A percentile compares a stretch with the other conserved stretches of the same genome.
These are phyloP conservation scores for Delichon dasypus DNA, from an alignment of 2,797 vertebrate genomes.

Conservation along the genomic window DNA sequence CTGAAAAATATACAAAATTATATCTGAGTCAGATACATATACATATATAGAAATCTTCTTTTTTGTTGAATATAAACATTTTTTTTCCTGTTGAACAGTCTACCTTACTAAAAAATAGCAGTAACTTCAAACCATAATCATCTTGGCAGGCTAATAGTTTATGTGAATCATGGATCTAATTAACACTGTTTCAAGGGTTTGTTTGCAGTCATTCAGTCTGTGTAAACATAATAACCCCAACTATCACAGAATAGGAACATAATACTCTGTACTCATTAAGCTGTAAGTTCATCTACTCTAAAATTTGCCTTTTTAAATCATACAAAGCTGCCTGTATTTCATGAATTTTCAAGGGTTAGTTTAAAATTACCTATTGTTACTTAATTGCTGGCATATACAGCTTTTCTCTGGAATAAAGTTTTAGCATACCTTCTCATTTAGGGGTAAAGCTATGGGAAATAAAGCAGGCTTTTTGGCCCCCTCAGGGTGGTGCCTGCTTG, in stretches of 20 bases:
- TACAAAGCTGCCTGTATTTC: background rate
- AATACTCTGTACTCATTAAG: background rate
- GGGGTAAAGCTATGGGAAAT: background rate
- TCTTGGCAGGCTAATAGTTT: background rate
- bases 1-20: background rate
- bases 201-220: background rate
- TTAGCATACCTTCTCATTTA: background rate
- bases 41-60: background rate
- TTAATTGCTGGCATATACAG: background rate
- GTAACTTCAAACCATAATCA: background rate
- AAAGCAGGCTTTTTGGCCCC: background rate
- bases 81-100: background rate
- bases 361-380: background rate
- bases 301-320: background rate
- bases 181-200: background rate
- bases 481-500: background rate
- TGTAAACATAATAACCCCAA: background rate
- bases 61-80: background rate
- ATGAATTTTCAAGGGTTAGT: background rate
- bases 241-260: background rate
- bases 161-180: background rate
- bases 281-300: background rate
- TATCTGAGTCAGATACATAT: background rate
- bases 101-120: background rate
- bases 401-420: background rate